Conservation (phyloP, 2,888 invertebrate species). For the Hydropsyche betteni region DNA sequence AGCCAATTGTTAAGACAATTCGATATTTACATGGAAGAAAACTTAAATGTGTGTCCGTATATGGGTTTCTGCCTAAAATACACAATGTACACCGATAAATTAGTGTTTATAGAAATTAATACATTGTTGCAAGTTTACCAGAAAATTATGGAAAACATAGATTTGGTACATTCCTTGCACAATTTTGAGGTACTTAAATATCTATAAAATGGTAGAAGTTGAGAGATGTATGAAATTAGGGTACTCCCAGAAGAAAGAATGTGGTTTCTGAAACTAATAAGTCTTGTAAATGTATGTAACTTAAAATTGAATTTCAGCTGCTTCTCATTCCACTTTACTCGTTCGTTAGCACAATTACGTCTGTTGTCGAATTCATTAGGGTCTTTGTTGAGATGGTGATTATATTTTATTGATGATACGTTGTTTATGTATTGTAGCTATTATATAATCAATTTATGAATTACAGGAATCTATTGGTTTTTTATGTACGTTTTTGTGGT, state of each 20-base stretch:
- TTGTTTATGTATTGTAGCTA: neutral
- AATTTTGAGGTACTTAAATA: neutral
- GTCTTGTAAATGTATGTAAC: neutral
- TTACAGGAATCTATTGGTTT: neutral
- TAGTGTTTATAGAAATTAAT: neutral
- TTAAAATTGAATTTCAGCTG: neutral
- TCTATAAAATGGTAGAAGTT: neutral
- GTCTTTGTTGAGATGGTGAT: conserved; percentile 1
- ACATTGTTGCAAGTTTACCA: neutral
- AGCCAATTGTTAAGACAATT: neutral
- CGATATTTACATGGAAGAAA: neutral
- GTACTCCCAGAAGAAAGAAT: neutral
- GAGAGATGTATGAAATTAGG: neutral
- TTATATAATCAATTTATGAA: neutral
- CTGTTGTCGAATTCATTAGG: conserved; percentile 8
- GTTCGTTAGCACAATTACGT: neutral
- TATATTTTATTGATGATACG: neutral
- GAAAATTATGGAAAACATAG: conserved; percentile 7
- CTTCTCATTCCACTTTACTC: neutral
- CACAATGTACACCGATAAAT: neutral
- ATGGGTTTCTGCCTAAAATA: neutral
- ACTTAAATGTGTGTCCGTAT: neutral
- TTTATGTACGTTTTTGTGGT: neutral
- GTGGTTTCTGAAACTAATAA: neutral
- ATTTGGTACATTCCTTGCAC: neutral